Base-by-base conservation (phyloP, 2,888 invertebrate genomes). In the Phalangium opilio region DNA sequence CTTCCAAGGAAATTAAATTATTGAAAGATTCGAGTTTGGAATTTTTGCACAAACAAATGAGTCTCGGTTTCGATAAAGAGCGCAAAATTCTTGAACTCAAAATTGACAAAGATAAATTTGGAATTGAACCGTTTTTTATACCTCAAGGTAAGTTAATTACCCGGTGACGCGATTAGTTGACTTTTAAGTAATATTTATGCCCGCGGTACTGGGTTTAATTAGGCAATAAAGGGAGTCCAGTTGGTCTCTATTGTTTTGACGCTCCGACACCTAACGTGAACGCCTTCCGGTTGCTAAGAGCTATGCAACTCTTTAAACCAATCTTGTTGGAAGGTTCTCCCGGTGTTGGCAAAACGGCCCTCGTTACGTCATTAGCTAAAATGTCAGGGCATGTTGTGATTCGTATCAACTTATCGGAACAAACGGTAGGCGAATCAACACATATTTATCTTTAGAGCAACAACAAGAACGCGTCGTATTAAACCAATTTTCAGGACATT, bases 341-440 rank as follows among this genome's bases (percentile, higher is more conserved):
- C 3, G 98, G 98, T 2, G 95, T 96, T 17, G 98, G 98, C 3
- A 99, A 99, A 69, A 96, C 96, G 0, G 91, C 91, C 57, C 73
- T 95, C 47, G 84, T 99, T 2, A 78, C 81, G 45, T 90, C 90
- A 20, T 70, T 98, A 36, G 93, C 95, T 0, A 79, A 77, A 61
- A 76, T 78, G 8, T 78, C 89, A 2, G 84, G 87, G 2, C 78
- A 89, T 64, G 74, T 76, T 61, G 76, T 96, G 32, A 79, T 90
- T 47, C 74, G 98, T 41, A 89, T 99, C 50, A 99, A 99, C 72
- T 73, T 99, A 42, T 96, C 96, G 43, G 98, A 99, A 62, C 98
- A 99, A 70, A 99, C 98, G 34, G 84, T 85, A 70, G 71, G 75
- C 12, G 5, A 70, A 20, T 19, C 15, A 10, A 11, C 32, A 47